phyloP scores from a whole-genome alignment of 1,140 invertebrate genomes.

The Capitella teleta region DNA sequence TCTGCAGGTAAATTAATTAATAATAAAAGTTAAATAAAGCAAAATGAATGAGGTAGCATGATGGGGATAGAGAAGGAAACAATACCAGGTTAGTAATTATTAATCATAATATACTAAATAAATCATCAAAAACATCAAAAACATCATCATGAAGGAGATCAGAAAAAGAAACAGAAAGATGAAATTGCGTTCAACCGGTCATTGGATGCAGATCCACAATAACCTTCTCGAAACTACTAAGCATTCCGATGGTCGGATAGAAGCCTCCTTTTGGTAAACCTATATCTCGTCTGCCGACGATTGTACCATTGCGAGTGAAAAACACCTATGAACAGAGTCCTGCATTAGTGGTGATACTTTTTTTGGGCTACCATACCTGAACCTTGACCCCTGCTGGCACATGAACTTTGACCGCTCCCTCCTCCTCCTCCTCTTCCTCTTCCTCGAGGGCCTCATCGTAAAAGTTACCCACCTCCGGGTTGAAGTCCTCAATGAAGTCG shows the following conservation, averaged over 20 bases:
- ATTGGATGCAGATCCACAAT: conserved; percentile 48
- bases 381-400: conserved; percentile 20
- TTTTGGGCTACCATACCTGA: conserved; percentile 14
- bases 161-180: too few species aligned
- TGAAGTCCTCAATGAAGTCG: conserved; percentile 17
- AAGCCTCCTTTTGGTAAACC: conserved; percentile 49
- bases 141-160: too few species aligned
- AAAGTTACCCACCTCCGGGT: neutral
- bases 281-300: conserved; percentile 46
- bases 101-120: too few species aligned
- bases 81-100: too few species aligned
- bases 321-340: conserved; percentile 42
- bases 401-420: conserved; percentile 28
- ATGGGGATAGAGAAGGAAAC: too few species aligned
- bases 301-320: conserved; percentile 50
- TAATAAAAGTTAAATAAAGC: too few species aligned
- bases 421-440: conserved; percentile 40
- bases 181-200: conserved; percentile 44
- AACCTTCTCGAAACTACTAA: conserved; percentile 49
- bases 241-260: conserved; percentile 50
- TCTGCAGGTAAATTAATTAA: too few species aligned
- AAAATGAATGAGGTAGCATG: too few species aligned
- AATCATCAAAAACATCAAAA: too few species aligned
- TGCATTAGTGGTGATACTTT: neutral
- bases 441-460: conserved; percentile 13